Conservation (phyloP, 2,113 vertebrate genomes). For the Acrocephalus arundinaceus region DNA sequence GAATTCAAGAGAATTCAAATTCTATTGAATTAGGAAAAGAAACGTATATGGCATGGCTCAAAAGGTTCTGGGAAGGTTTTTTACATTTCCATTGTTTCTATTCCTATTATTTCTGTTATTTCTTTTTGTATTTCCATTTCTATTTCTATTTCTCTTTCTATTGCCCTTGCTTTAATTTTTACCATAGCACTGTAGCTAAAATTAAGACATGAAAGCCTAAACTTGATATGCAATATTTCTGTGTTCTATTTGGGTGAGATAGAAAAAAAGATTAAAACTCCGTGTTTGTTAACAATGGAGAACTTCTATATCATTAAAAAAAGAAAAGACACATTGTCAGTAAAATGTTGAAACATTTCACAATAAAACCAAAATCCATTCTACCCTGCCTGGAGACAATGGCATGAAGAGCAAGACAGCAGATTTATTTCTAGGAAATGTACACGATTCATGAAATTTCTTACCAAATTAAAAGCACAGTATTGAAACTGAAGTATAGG, state of each 20-base stretch:
- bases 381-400: not conserved
- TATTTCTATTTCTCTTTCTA: not conserved
- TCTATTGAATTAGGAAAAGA: not conserved
- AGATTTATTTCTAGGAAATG: not conserved
- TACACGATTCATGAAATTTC: not conserved
- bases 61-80: not conserved
- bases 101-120: not conserved
- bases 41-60: not conserved
- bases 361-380: not conserved
- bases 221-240: not conserved
- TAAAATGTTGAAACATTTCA: not conserved
- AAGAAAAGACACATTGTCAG: not conserved
- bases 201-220: not conserved
- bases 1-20: not conserved
- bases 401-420: not conserved
- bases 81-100: not conserved
- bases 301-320: not conserved
- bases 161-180: not conserved
- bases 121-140: not conserved
- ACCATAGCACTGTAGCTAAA: not conserved
- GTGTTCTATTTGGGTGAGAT: not conserved
- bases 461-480: not conserved
- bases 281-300: not conserved
- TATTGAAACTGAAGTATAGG: not conserved
- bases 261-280: not conserved